Conservation (phyloP, 2,113 vertebrate species). For the Lethenteron camtschaticum region DNA sequence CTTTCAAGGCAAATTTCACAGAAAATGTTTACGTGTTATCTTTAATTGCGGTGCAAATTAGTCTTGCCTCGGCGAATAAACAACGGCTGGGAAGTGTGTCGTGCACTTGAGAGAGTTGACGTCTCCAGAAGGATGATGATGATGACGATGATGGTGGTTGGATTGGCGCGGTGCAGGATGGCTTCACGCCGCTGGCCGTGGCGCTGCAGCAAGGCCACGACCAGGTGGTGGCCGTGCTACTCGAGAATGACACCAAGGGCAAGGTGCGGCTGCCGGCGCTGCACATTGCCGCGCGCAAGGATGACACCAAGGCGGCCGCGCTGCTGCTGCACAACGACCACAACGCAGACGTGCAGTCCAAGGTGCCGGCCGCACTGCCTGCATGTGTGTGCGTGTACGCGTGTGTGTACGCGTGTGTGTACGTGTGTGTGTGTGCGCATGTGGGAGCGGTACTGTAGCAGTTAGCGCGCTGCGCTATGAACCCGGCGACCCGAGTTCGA, state of each 20-base stretch:
- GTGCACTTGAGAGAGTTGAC: neutral
- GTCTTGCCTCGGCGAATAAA: too few relatives aligned
- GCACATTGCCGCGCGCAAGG: conserved; percentile 86
- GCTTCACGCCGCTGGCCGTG: conserved; percentile 83
- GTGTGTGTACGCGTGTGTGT: conserved; percentile 1
- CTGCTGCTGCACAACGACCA: conserved; percentile 88
- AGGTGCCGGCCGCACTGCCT: conserved; percentile 27
- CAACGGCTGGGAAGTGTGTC: too few relatives aligned
- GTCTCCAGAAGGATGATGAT: neutral
- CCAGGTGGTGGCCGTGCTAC: conserved; percentile 81
- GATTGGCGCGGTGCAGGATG: conserved; percentile 32
- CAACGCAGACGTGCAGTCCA: conserved; percentile 85
- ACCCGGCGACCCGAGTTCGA: too few relatives aligned
- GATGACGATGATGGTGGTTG: neutral
- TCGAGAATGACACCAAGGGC: conserved; percentile 94
- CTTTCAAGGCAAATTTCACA: too few relatives aligned
- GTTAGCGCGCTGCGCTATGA: too few relatives aligned
- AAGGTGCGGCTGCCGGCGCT: conserved; percentile 86
- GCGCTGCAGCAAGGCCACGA: conserved; percentile 93
- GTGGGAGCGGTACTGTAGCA: too few relatives aligned
- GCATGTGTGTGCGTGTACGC: neutral
- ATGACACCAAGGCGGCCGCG: conserved; percentile 86
- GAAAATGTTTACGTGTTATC: too few relatives aligned
- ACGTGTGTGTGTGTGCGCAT: neutral
- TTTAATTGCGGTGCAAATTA: too few relatives aligned